A percentile compares a stretch with the other conserved stretches of the same genome.
phyloP scores from a whole-genome alignment of 2,797 vertebrate genomes.

The Coluber constrictor region DNA sequence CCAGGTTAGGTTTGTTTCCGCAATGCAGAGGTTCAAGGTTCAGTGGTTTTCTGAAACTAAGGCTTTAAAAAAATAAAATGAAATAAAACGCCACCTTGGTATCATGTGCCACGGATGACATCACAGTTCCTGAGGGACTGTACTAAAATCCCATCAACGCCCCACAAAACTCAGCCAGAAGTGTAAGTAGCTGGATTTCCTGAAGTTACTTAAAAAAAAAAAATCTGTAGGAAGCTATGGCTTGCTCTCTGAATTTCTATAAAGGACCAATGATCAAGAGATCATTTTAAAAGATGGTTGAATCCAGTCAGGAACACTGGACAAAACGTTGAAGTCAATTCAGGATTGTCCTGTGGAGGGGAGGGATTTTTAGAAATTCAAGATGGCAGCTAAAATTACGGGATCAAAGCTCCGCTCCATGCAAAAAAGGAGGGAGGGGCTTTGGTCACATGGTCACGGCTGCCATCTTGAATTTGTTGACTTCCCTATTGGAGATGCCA shows the following conservation, averaged over 20 bases:
- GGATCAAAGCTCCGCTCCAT: background rate
- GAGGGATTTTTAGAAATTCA: background rate
- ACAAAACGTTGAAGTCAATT: background rate
- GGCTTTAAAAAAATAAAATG: background rate
- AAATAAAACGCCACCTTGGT: background rate
- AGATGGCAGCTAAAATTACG: background rate
- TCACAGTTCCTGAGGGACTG: background rate
- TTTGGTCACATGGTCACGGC: background rate
- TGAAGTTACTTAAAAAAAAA: background rate
- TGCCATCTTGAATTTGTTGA: background rate
- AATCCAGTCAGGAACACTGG: background rate
- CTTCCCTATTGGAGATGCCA: background rate
- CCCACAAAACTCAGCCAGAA: background rate
- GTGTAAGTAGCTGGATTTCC: background rate
- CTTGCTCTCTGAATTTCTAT: background rate
- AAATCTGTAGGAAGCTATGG: background rate
- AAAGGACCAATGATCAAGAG: background rate
- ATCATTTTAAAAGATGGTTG: background rate
- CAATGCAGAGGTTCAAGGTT: background rate
- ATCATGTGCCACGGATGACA: background rate
- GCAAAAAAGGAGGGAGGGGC: background rate
- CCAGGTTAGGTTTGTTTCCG: background rate
- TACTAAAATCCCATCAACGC: background rate
- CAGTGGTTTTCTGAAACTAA: background rate
- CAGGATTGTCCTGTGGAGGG: background rate